These are phyloP conservation scores for Trichoplusia ni DNA, from an alignment of 1,140 invertebrate species.

Conservation along the genomic window DNA sequence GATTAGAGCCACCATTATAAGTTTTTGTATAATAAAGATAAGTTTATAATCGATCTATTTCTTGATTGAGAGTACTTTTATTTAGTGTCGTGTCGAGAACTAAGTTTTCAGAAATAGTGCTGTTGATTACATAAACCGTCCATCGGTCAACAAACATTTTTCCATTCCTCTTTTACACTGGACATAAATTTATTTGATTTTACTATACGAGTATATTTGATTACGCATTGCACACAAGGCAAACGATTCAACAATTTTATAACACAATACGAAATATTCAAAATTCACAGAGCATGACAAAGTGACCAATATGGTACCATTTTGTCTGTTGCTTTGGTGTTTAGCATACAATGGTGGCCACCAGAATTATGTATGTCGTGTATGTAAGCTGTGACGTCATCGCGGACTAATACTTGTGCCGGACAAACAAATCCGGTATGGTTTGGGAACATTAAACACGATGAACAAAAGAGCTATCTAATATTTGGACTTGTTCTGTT, in stretches of 20 bases:
- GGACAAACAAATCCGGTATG: constrained; percentile 12
- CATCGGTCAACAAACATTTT: no score
- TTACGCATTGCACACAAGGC: no score
- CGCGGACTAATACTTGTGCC: background rate
- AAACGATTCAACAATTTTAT: background rate
- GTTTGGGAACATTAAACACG: constrained; percentile 1
- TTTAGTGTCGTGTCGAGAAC: no score
- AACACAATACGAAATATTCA: constrained; percentile 18
- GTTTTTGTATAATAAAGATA: no score
- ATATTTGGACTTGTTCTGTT: background rate
- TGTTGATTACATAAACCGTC: no score
- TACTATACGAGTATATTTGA: no score
- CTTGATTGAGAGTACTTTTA: no score
- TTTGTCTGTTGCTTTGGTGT: constrained; percentile 10
- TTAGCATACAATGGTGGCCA: constrained; percentile 29
- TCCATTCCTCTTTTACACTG: no score
- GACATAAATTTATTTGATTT: no score
- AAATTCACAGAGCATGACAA: constrained; percentile 22
- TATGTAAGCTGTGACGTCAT: constrained; percentile 6
- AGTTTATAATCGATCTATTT: no score
- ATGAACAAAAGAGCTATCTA: constrained; percentile 4
- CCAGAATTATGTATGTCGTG: constrained; percentile 16
- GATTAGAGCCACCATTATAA: no score
- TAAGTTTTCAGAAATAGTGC: no score
- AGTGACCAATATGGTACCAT: constrained; percentile 24